Conservation (phyloP, 37 sponge, comb jelly and placozoan species). For the Spongia lamella region DNA sequence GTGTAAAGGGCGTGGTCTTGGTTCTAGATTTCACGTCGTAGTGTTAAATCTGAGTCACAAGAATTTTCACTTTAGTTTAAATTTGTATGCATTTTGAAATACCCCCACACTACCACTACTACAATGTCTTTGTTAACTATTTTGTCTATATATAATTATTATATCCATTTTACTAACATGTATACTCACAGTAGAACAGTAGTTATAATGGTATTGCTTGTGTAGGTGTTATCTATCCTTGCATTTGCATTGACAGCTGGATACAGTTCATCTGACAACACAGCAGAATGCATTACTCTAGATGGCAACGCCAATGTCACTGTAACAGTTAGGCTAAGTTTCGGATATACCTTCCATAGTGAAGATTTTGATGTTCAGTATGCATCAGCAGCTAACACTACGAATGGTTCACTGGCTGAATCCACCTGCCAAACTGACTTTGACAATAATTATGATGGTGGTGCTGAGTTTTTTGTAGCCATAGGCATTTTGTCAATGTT, state of each 20-base stretch:
- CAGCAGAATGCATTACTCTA: not conserved
- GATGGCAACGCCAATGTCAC: not conserved
- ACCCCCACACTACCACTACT: no score
- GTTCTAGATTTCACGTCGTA: no score
- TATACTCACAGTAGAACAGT: no score
- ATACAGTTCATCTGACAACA: constrained; percentile 14
- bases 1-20: no score
- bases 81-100: no score
- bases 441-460: constrained; percentile 8
- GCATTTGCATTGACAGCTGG: constrained; percentile 70
- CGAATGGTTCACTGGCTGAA: not conserved
- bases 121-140: no score
- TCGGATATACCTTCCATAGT: constrained; percentile 13
- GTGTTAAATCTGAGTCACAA: no score
- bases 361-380: not conserved
- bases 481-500: constrained; percentile 71
- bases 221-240: constrained; percentile 57
- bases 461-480: constrained; percentile 69
- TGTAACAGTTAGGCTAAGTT: constrained; percentile 7
- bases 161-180: no score
- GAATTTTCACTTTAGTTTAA: no score
- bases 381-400: not conserved
- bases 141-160: no score
- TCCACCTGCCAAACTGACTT: not conserved
- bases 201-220: no score